Conservation (phyloP, 2,797 vertebrate genomes). For the Lagodon rhomboides region DNA sequence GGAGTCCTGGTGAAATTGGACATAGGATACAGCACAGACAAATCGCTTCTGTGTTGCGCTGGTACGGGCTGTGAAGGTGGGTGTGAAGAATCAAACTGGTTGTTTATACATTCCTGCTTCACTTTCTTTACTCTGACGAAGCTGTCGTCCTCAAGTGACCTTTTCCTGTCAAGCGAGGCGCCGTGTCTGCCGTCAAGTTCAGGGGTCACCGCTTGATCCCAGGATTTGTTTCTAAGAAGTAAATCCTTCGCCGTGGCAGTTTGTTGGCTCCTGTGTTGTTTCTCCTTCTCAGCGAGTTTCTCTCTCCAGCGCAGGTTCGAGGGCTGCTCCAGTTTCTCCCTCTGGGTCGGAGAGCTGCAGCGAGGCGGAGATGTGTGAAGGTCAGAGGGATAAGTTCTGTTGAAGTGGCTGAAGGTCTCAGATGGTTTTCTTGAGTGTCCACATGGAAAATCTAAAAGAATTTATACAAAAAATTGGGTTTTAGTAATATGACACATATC, state of each 20-base stretch:
- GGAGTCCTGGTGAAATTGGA: background rate
- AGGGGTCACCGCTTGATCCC: conserved; percentile 21
- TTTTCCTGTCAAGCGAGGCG: conserved; percentile 59
- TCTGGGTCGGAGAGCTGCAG: background rate
- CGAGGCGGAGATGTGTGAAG: conserved; percentile 24
- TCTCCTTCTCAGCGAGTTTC: conserved; percentile 41
- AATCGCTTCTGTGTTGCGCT: conserved; percentile 8
- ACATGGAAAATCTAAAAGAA: conserved; percentile 22
- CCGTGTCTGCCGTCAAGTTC: conserved; percentile 27
- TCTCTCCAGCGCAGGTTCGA: conserved; percentile 26
- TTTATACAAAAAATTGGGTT: background rate
- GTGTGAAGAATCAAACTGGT: conserved; percentile 10
- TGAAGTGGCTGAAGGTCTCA: background rate
- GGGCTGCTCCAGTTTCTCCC: conserved; percentile 27
- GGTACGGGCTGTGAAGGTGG: conserved; percentile 11
- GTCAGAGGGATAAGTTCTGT: conserved; percentile 1
- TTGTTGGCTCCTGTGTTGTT: conserved; percentile 15
- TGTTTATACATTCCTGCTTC: conserved; percentile 57
- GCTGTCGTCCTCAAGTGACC: conserved; percentile 38
- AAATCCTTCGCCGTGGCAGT: conserved; percentile 28
- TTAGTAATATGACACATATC: background rate
- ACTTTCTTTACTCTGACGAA: conserved; percentile 59
- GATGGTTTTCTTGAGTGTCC: conserved; percentile 10
- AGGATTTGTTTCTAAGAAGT: conserved; percentile 27
- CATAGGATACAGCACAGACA: conserved; percentile 12